These are phyloP conservation scores for Leucophenga montana DNA, from an alignment of 2,888 invertebrate species.

Conservation along the genomic window DNA sequence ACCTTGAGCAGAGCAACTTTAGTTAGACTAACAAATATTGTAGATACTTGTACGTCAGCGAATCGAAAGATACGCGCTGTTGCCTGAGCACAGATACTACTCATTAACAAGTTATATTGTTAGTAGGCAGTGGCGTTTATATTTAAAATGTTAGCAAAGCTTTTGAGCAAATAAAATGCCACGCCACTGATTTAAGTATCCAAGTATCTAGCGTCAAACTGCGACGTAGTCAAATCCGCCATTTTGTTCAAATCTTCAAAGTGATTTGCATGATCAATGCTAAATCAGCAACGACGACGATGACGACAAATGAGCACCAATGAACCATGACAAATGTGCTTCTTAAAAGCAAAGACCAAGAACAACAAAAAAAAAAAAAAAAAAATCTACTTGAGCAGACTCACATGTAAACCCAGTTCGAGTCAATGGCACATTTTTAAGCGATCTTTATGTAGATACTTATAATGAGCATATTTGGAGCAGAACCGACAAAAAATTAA, in stretches of 20 bases:
- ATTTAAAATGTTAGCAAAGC: too few species aligned
- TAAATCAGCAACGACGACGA: too few species aligned
- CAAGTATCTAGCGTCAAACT: neutral
- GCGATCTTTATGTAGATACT: slow-evolving; percentile 8
- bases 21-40: slow-evolving; percentile 37
- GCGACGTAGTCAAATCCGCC: neutral
- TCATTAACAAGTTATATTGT: slow-evolving; percentile 20
- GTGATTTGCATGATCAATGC: too few species aligned
- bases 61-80: neutral
- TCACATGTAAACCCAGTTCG: neutral
- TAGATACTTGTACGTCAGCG: too few species aligned
- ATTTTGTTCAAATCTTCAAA: neutral
- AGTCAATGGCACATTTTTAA: neutral
- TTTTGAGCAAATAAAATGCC: too few species aligned
- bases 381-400: too few species aligned
- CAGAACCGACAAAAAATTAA: neutral
- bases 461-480: slow-evolving; percentile 6
- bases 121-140: neutral
- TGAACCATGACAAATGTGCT: slow-evolving; percentile 45
- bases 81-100: neutral
- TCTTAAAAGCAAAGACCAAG: too few species aligned
- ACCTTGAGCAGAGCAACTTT: slow-evolving; percentile 52
- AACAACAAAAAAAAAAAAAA: too few species aligned
- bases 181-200: too few species aligned
- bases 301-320: slow-evolving; percentile 30